Evolutionary conservation across 2,888 invertebrate genomes (phyloP), one percentile per base, ranked within the genome.

Genomic region (Meta bourneti): DNA sequence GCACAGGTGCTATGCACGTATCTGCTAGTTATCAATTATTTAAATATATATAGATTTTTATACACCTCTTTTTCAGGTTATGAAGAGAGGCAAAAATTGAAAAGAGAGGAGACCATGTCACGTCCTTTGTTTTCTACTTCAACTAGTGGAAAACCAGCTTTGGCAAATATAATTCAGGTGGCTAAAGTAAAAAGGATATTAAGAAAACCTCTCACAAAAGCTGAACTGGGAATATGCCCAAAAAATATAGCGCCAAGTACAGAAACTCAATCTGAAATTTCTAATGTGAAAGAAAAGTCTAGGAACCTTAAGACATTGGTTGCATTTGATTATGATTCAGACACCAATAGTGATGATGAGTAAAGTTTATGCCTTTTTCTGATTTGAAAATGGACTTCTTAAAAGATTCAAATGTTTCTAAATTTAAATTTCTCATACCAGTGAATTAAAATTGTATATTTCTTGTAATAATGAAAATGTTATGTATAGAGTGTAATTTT

Each of bases 241-340:
- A 84, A 90, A 79, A 52, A 5, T 74, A 74, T 20, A 74, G 69
- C 6, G 13, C 7, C 19, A 16, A 48, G 61, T 72, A n/a, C 16
- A 7, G 74, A 69, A 34, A 20, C 75, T 69, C 8, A 20, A 51
- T 48, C 74, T 0, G 7, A 19, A 20, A 52, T 51, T 52, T n/a
- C 54, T 16, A 16, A 7, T 52, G 61, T n/a, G n/a, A 54, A 72
- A 79, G 19, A 54, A 69, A 54, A 81, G 61, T 11, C 13, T 52
- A 85, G 20, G n/a, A 11, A 16, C 49, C 20, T 19, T 20, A 77
- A 81, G n/a, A 11, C 82, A 72, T 85, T 92, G 48, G 92, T 92
- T n/a, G 88, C 84, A 49, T 84, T 84, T 80, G 92, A 92, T 80
- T 92, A 92, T 85, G 88, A 89, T 75, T 92, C 92, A 61, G 61